Evolutionary conservation across 1,140 invertebrate species (phyloP).

Genomic region (Drosophila sucinea): DNA sequence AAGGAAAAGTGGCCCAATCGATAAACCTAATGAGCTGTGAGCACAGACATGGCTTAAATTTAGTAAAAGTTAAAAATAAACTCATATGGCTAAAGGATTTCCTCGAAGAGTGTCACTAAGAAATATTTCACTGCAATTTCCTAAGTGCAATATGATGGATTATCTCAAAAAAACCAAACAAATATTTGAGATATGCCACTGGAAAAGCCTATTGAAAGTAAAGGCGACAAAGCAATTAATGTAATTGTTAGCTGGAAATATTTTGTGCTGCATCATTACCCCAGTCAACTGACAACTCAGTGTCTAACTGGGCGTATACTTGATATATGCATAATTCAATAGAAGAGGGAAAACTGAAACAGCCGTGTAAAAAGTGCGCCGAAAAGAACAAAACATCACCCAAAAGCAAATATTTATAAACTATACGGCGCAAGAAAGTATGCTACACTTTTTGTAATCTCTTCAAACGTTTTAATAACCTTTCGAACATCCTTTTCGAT

Average conservation of each 20-base stretch:
- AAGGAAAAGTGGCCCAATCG: slow-evolving; percentile 45
- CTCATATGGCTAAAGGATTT: background rate
- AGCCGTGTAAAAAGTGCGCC: too few species aligned
- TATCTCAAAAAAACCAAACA: background rate
- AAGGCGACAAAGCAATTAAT: slow-evolving; percentile 47
- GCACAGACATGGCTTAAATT: slow-evolving; percentile 47
- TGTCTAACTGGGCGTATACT: slow-evolving; percentile 47
- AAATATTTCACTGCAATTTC: slow-evolving; percentile 31
- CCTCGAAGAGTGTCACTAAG: background rate
- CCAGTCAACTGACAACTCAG: slow-evolving; percentile 35
- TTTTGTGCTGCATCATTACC: slow-evolving; percentile 34
- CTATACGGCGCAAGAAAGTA: background rate
- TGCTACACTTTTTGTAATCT: background rate
- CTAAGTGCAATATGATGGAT: slow-evolving; percentile 20
- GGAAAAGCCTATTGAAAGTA: slow-evolving; percentile 30
- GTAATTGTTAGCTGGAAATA: slow-evolving; percentile 45
- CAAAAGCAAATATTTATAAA: too few species aligned
- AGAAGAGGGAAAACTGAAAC: background rate
- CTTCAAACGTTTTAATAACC: background rate
- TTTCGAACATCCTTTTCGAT: slow-evolving; percentile 24
- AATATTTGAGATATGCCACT: background rate
- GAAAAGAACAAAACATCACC: too few species aligned
- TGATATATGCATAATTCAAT: slow-evolving; percentile 28
- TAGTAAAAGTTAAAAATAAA: slow-evolving; percentile 10
- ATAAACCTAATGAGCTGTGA: slow-evolving; percentile 73